These are phyloP conservation scores for Seriola rivoliana DNA, from an alignment of 2,113 vertebrate genomes.

Conservation along the genomic window DNA sequence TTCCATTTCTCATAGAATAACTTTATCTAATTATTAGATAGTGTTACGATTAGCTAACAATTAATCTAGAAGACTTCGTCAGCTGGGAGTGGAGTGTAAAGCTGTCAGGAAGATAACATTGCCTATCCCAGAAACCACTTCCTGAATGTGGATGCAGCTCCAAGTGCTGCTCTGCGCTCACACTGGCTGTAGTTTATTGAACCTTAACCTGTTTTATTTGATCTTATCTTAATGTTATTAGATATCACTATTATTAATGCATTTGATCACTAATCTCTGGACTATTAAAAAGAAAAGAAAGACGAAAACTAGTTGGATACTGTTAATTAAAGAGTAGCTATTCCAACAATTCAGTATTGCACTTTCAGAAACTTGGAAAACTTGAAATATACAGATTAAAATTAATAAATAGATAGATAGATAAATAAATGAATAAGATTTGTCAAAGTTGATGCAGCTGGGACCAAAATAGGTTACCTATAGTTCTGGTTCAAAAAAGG, in stretches of 20 bases:
- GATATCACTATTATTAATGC: neutral
- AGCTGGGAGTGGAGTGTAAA: constrained; percentile 15
- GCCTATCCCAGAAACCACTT: constrained; percentile 49
- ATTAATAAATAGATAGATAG: neutral
- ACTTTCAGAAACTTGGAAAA: no score
- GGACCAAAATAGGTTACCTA: no score
- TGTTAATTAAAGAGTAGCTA: neutral
- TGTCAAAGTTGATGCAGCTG: no score
- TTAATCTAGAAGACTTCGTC: neutral
- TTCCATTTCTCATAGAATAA: neutral
- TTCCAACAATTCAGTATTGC: no score
- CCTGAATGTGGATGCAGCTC: constrained; percentile 61
- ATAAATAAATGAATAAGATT: no score
- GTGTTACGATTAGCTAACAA: neutral
- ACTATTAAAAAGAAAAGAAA: no score
- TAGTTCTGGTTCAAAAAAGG: no score
- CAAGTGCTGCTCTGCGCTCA: neutral
- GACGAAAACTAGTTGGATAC: neutral
- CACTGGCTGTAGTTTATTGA: neutral
- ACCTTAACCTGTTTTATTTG: neutral
- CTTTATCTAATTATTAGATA: neutral
- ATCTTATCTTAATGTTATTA: neutral
- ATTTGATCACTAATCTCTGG: neutral
- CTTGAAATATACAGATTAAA: neutral
- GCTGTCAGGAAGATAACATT: constrained; percentile 40